Base-by-base conservation (phyloP, 2,113 vertebrate species). In the Cinclus mexicanus region DNA sequence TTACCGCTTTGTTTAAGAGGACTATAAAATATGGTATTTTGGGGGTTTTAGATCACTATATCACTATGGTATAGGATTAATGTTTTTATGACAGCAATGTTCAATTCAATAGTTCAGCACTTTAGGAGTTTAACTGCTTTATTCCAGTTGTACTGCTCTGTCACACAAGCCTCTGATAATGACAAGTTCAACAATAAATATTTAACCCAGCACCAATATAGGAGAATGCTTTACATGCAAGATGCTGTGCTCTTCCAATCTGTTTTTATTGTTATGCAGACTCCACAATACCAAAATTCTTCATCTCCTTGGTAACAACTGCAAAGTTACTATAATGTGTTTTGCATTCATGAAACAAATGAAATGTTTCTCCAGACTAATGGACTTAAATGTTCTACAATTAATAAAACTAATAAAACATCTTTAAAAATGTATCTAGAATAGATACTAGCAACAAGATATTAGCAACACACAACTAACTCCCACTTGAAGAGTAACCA, bases 131-230 rank as follows among this genome's bases (percentile, higher is more conserved):
- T 59, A 96, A 86, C 50, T 79, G 35, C 70, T 94, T 87, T 63
- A 49, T 95, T 93, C 49, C 83, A 28, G 44, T 96, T 95, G 53
- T 88, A 71, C 84, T 91, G 91, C 65, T 71, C 47, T 88, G 94
- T 84, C 55, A 85, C 80, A 84, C 55, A 88, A 81, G 79, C 16
- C 70, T 12, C 53, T 55, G 29, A 55, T 31, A 55, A 55, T 33
- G 53, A 33, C 53, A 55, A 55, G 29, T 55, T 55, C 49, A 64
- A 72, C 47, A 87, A 83, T 81, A 95, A 96, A 92, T 92, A 95
- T 85, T 92, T 91, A 87, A 75, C 35, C 71, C 39, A 67, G 61
- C 29, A 87, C 22, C 84, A 87, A 83, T 67, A 67, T 0, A 26
- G 35, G n/a, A 82, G 59, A 55, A 37, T 46, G 37, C 12, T 96